Conservation (phyloP, 2,888 invertebrate genomes). For the Harpagoxenus sublaevis region DNA sequence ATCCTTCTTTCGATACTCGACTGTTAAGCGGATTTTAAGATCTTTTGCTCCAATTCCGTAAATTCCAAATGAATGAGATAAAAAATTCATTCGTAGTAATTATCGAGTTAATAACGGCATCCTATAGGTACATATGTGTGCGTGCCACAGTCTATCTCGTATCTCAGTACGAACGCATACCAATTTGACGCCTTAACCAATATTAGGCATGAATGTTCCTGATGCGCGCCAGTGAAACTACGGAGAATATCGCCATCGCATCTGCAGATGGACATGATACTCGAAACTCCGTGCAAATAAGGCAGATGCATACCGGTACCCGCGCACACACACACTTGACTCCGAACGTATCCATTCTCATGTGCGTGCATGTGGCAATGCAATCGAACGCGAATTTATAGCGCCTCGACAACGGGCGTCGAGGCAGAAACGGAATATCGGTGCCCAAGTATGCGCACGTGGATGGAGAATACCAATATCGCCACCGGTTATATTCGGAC, state of each 20-base stretch:
- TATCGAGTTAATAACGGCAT: background rate
- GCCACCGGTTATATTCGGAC: background rate
- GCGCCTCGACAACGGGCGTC: constrained; percentile 4
- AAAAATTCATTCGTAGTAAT: background rate
- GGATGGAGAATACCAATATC: constrained; percentile 8
- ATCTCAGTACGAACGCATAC: background rate
- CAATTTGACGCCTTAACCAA: constrained; percentile 12
- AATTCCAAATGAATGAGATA: background rate
- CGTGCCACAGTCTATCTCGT: background rate
- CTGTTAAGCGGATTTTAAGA: background rate
- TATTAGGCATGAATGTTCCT: constrained; percentile 21
- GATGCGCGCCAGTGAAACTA: constrained; percentile 30
- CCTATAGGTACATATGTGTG: background rate
- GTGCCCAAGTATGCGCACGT: constrained; percentile 11
- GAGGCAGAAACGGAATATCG: constrained; percentile 41
- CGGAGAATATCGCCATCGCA: constrained; percentile 6
- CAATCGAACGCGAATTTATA: constrained; percentile 36
- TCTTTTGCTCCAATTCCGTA: background rate
- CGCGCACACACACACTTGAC: background rate
- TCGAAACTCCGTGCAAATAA: constrained; percentile 34
- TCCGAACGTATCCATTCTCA: background rate
- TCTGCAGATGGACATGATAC: constrained; percentile 34
- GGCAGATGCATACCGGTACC: background rate
- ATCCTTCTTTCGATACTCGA: background rate
- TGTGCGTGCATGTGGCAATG: background rate